Percentiles rank a stretch among this genome's conserved stretches.
Evolutionary conservation across 2,888 invertebrate genomes (phyloP).

Genomic region (Epicampocera succincta): DNA sequence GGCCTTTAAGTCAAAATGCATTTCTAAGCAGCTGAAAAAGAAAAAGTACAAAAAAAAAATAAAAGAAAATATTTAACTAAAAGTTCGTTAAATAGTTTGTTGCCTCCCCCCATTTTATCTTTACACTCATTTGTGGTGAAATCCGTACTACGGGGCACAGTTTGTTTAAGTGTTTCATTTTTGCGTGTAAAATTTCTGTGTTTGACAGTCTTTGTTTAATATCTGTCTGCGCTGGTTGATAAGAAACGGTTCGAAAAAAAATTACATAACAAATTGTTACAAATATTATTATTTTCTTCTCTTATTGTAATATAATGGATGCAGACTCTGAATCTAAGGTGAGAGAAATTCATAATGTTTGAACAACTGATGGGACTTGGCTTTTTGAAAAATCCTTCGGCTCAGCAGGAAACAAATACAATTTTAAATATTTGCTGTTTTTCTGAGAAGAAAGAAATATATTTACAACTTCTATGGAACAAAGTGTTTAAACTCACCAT

Average conservation of each 20-base stretch:
- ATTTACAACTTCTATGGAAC: no score
- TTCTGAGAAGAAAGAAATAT: no score
- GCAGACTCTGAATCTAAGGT: conserved; percentile 21
- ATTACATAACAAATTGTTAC: neutral
- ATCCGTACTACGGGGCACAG: conserved; percentile 25
- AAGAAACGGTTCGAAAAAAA: conserved; percentile 18
- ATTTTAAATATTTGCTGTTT: no score
- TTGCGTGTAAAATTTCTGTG: conserved; percentile 46
- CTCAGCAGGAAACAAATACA: no score
- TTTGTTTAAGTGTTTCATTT: conserved; percentile 38
- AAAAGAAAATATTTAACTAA: conserved; percentile 31
- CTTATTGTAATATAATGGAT: conserved; percentile 26
- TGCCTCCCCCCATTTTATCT: conserved; percentile 40
- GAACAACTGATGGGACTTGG: neutral
- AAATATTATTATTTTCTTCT: neutral
- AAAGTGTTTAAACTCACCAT: no score
- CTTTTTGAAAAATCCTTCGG: neutral
- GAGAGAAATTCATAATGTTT: conserved; percentile 4
- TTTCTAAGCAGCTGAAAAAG: neutral
- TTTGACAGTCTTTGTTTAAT: conserved; percentile 55
- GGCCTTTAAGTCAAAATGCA: conserved; percentile 29
- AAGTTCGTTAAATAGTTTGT: conserved; percentile 52
- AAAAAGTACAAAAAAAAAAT: neutral
- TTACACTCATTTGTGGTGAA: conserved; percentile 59
- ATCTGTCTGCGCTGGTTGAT: conserved; percentile 44